Evolutionary conservation across 2,888 invertebrate species (phyloP).

Genomic region (Cephus sareptanus): DNA sequence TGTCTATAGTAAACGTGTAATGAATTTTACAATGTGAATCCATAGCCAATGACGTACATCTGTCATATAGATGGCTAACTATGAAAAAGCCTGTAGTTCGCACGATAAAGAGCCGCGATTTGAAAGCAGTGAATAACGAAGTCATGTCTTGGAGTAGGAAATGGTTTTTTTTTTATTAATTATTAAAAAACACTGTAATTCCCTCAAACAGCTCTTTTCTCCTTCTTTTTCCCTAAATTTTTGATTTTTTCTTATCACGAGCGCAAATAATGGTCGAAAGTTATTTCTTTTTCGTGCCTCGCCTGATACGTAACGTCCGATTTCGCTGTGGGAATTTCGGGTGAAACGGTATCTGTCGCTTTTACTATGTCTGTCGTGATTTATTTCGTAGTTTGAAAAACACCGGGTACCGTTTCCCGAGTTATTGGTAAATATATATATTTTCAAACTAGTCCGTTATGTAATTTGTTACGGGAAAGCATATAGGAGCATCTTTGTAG

Average conservation of each 20-base stretch:
- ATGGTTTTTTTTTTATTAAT: background rate
- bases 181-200: background rate
- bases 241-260: background rate
- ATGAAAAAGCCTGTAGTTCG: background rate
- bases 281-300: background rate
- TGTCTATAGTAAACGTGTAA: background rate
- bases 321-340: background rate
- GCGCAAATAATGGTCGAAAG: background rate
- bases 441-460: background rate
- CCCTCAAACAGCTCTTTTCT: background rate
- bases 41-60: background rate
- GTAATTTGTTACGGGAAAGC: background rate
- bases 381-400: background rate
- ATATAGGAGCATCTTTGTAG: background rate
- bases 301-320: background rate
- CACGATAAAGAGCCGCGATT: background rate
- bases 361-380: background rate
- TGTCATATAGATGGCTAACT: background rate
- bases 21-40: background rate
- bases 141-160: background rate
- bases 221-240: background rate
- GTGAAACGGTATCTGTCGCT: background rate
- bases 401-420: background rate
- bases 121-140: background rate
- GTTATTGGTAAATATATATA: background rate